phyloP scores from a whole-genome alignment of 2,888 invertebrate species.

The Drosophila diplacantha region DNA sequence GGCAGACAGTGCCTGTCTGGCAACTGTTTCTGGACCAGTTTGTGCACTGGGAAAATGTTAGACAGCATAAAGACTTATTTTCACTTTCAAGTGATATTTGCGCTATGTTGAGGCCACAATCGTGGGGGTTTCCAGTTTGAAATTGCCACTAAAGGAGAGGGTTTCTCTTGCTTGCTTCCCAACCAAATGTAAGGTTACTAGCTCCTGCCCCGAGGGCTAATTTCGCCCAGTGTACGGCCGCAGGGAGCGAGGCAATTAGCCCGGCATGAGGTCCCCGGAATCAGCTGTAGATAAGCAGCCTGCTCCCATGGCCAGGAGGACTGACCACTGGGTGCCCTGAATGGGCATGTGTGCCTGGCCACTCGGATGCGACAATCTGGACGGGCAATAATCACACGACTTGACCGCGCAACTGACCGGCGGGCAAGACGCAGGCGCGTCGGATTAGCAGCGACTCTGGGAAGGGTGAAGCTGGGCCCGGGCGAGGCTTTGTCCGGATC shows the following conservation, averaged over 20 bases:
- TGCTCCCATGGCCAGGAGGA: slow-evolving; percentile 28
- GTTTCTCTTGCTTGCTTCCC: not conserved
- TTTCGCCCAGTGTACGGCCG: slow-evolving; percentile 13
- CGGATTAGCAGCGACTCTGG: slow-evolving; percentile 38
- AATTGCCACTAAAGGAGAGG: not conserved
- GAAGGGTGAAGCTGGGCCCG: not conserved
- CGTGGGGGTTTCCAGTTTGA: not conserved
- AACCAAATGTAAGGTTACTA: too few species aligned
- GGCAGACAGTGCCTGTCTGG: not conserved
- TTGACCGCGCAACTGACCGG: slow-evolving; percentile 66
- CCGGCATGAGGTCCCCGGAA: slow-evolving; percentile 35
- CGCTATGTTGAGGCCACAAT: not conserved
- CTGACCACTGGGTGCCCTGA: slow-evolving; percentile 63
- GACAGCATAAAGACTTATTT: too few species aligned
- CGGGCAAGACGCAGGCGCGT: slow-evolving; percentile 53
- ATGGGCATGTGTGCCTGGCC: not conserved
- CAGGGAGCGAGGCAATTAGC: slow-evolving; percentile 25
- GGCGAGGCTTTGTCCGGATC: slow-evolving; percentile 44
- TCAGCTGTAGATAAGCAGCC: slow-evolving; percentile 43
- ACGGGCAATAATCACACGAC: slow-evolving; percentile 35
- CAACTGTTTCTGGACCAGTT: slow-evolving; percentile 1
- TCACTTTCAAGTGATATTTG: too few species aligned
- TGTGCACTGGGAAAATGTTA: slow-evolving; percentile 4
- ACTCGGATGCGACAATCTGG: slow-evolving; percentile 14
- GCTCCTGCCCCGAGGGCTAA: not conserved